These are phyloP conservation scores for Melanotaenia pygmaea DNA, from an alignment of 2,797 vertebrate genomes.

Conservation along the genomic window DNA sequence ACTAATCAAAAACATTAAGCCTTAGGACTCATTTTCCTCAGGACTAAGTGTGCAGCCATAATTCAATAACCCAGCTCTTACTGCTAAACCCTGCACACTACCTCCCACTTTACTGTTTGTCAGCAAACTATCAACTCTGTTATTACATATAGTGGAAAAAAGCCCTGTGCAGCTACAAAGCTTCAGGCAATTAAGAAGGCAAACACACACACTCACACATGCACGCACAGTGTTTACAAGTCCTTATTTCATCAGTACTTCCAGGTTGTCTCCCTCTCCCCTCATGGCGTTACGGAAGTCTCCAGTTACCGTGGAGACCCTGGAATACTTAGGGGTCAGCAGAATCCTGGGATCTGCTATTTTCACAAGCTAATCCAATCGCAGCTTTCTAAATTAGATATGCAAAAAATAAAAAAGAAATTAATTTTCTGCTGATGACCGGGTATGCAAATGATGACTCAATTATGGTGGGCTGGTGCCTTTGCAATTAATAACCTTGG, in stretches of 20 bases:
- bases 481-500: constrained; percentile 83
- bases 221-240: constrained; percentile 55
- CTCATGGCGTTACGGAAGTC: constrained; percentile 60
- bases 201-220: constrained; percentile 37
- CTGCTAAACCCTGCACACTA: constrained; percentile 62
- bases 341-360: constrained; percentile 75
- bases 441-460: constrained; percentile 86
- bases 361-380: constrained; percentile 83
- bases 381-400: constrained; percentile 80
- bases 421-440: constrained; percentile 85
- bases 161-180: constrained; percentile 57
- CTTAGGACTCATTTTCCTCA: constrained; percentile 71
- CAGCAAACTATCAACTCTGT: constrained; percentile 77
- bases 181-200: constrained; percentile 71
- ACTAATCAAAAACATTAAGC: constrained; percentile 82
- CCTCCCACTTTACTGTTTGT: constrained; percentile 75
- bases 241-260: constrained; percentile 76
- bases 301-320: constrained; percentile 73
- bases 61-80: constrained; percentile 78
- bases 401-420: constrained; percentile 81
- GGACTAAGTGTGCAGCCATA: constrained; percentile 73
- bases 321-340: constrained; percentile 79
- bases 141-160: constrained; percentile 68
- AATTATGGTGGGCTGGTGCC: constrained; percentile 81
- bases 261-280: constrained; percentile 55